phyloP scores from a whole-genome alignment of 2,888 invertebrate species.

The Conistra vaccinii region DNA sequence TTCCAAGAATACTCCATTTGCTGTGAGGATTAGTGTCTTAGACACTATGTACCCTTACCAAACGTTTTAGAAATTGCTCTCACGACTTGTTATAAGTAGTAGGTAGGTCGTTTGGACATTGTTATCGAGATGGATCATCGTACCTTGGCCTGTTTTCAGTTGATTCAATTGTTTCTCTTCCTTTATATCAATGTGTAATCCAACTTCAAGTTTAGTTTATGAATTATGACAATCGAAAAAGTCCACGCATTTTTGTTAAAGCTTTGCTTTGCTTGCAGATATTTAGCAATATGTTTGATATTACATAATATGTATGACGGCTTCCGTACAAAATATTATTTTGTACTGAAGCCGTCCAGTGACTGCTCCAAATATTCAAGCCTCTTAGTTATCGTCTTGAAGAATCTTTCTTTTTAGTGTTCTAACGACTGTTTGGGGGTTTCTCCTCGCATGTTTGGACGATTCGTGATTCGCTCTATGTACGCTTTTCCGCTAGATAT shows the following conservation, averaged over 20 bases:
- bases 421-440: not conserved
- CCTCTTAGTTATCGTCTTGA: not conserved
- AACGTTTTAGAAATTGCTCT: slow-evolving; percentile 29
- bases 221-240: not conserved
- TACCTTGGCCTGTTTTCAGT: slow-evolving; percentile 19
- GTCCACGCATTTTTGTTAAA: not conserved
- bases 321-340: too few relatives aligned
- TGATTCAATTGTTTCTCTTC: not conserved
- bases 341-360: not conserved
- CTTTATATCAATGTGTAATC: not conserved
- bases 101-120: slow-evolving; percentile 25
- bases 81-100: slow-evolving; percentile 2
- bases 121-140: not conserved
- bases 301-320: too few relatives aligned
- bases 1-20: slow-evolving; percentile 30
- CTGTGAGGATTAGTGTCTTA: slow-evolving; percentile 40
- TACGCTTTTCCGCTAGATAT: not conserved
- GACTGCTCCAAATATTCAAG: not conserved
- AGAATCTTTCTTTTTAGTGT: not conserved
- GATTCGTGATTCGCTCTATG: not conserved
- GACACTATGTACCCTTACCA: slow-evolving; percentile 36
- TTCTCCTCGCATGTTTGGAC: not conserved
- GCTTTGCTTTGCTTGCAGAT: too few relatives aligned
- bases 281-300: too few relatives aligned
- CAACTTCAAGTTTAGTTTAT: not conserved